Evolutionary conservation across 2,113 vertebrate species (phyloP), one percentile per base, ranked within the genome.

Genomic region (Ascaphus truei): DNA sequence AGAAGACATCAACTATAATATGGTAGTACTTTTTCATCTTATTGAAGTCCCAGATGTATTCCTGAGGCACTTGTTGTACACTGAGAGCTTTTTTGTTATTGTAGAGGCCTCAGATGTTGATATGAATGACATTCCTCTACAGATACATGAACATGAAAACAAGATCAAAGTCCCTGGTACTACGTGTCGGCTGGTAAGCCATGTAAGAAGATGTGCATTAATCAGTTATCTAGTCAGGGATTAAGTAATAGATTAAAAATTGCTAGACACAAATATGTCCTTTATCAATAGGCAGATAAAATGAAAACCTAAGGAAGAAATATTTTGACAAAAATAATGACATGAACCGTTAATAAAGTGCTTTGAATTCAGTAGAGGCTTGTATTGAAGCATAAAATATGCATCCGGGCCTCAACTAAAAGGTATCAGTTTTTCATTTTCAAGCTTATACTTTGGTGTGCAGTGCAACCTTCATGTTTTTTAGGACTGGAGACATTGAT

Each of bases 121-220:
- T 50, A 43, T 0, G 8, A 76, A 59, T 72, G 73, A 39, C 12
- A 57, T 62, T 30, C 23, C 26, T 68, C 16, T 23, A 58, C 36
- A 59, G 69, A 45, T 23, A 45, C 16, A 45, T 1, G 16, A 64
- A 61, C 18, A 15, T 11, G 51, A 66, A 75, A 75, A 61, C 11
- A 68, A 55, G 68, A 79, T 72, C 72, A 74, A 56, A 71, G 64
- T 47, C 62, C 5, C 8, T n/a, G 52, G 22, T 63, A 18, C 9
- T 5, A 22, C 1, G 0, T 7, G 4, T 50, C 53, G 62, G 39
- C 43, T 72, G 57, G n/a, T 45, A 34, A 13, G 53, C 2, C 34
- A 39, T 30, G 13, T 34, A 18, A 50, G 72, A 68, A 25, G 72
- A 8, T 65, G 52, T 26, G 11, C 48, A 48, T 69, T 69, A 3